These are phyloP conservation scores for Globicephala melas DNA, from an alignment of 2,113 vertebrate species.

Conservation along the genomic window DNA sequence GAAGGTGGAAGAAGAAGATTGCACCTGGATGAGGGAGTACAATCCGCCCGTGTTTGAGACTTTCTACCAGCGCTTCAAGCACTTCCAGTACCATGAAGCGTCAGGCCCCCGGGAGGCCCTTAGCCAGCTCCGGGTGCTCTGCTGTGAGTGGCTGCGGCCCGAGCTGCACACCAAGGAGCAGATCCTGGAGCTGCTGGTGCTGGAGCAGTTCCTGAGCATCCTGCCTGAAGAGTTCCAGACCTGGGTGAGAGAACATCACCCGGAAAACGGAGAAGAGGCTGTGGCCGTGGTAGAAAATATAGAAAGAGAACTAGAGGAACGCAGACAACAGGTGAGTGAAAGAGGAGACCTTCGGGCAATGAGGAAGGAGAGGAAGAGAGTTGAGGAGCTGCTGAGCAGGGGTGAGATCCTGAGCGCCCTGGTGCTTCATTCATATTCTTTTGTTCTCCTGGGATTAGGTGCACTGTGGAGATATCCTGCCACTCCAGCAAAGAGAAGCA, in stretches of 20 bases:
- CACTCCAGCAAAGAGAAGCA: constrained; percentile 57
- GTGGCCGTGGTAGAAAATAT: constrained; percentile 73
- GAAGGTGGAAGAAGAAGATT: constrained; percentile 76
- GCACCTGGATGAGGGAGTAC: constrained; percentile 70
- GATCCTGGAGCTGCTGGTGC: constrained; percentile 73
- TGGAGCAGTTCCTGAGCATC: constrained; percentile 76
- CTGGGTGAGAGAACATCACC: constrained; percentile 75
- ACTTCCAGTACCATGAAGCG: constrained; percentile 72
- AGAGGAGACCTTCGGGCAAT: neutral
- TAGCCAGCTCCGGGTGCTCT: constrained; percentile 72
- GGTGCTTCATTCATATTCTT: constrained; percentile 52
- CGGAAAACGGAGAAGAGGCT: constrained; percentile 71
- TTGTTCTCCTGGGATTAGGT: constrained; percentile 68
- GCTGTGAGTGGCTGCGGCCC: constrained; percentile 71
- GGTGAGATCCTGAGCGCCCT: neutral
- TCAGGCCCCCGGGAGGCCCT: constrained; percentile 71
- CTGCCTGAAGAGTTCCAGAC: constrained; percentile 70
- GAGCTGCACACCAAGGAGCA: constrained; percentile 76
- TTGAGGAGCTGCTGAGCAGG: constrained; percentile 33
- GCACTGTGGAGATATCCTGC: constrained; percentile 55
- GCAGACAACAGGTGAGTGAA: constrained; percentile 63
- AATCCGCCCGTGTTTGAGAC: constrained; percentile 38
- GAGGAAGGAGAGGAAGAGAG: constrained; percentile 28
- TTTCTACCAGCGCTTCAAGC: constrained; percentile 72
- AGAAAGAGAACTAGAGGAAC: constrained; percentile 64